Conservation (phyloP, 2,797 vertebrate genomes). For the Zenarchopterus dispar region DNA sequence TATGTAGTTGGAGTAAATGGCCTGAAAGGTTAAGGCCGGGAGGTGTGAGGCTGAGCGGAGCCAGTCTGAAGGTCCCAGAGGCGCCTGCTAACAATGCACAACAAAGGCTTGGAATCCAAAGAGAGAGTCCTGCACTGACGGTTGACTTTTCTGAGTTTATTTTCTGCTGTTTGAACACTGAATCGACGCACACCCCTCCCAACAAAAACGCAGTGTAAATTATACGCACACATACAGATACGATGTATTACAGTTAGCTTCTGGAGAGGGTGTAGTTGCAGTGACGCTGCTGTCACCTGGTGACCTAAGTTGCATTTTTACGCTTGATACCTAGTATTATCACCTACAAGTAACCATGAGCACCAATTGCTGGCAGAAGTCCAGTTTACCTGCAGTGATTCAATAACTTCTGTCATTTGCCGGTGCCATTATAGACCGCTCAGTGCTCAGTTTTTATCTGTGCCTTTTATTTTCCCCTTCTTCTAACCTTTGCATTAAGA, state of each 20-base stretch:
- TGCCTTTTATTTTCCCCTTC: conserved; percentile 52
- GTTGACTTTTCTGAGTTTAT: conserved; percentile 32
- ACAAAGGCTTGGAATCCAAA: conserved; percentile 71
- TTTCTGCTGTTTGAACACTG: conserved; percentile 56
- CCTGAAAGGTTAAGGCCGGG: conserved; percentile 30
- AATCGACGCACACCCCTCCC: conserved; percentile 25
- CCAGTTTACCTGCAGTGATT: conserved; percentile 16
- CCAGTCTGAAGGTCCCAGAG: conserved; percentile 42
- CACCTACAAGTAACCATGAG: background rate
- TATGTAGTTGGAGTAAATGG: conserved; percentile 23
- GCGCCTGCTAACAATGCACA: conserved; percentile 54
- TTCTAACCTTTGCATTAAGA: conserved; percentile 23
- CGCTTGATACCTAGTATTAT: conserved; percentile 1
- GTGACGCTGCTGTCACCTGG: conserved; percentile 38
- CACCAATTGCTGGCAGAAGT: conserved; percentile 16
- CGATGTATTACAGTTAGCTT: background rate
- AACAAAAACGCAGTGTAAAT: background rate
- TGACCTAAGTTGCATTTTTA: conserved; percentile 1
- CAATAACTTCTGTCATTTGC: conserved; percentile 11
- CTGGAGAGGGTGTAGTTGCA: conserved; percentile 8
- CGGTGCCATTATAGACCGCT: conserved; percentile 26
- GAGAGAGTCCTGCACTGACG: conserved; percentile 61
- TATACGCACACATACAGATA: conserved; percentile 13
- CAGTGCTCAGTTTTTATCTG: conserved; percentile 37
- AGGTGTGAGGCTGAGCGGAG: conserved; percentile 37